Percentiles rank a stretch among this genome's conserved stretches.
These are phyloP conservation scores for Cephus pulcher DNA, from an alignment of 2,888 invertebrate species.

Conservation along the genomic window DNA sequence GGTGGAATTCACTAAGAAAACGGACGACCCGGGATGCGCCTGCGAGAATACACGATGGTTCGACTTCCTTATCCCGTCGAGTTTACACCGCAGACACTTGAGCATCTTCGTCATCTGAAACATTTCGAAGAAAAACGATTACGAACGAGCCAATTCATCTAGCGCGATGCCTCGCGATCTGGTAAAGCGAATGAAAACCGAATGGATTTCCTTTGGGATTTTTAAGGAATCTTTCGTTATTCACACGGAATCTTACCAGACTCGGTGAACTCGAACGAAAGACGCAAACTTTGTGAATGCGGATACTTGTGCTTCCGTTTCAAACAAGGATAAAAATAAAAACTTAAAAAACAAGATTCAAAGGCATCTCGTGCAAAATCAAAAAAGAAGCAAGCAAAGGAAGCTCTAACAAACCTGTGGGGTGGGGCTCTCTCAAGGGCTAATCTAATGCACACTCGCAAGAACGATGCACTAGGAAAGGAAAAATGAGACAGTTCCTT, in stretches of 20 bases:
- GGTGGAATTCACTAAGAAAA: neutral
- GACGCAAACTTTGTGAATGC: neutral
- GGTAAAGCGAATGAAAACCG: neutral
- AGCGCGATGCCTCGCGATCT: neutral
- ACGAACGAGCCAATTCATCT: neutral
- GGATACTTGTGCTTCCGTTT: neutral
- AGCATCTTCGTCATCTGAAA: conserved; percentile 75
- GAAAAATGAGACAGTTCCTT: neutral
- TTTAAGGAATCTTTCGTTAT: neutral
- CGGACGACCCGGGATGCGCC: neutral
- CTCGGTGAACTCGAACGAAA: neutral
- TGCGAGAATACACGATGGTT: neutral
- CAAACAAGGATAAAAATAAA: neutral
- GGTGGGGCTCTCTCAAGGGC: neutral
- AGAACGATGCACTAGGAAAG: neutral
- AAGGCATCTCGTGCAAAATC: neutral
- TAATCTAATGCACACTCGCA: neutral
- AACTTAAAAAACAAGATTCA: neutral
- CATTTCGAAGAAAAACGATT: conserved; percentile 40
- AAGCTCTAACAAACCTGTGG: neutral
- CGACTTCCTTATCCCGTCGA: neutral
- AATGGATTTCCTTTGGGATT: neutral
- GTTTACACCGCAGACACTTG: conserved; percentile 74
- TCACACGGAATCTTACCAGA: neutral
- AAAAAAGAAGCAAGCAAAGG: neutral